Conservation (phyloP, 1,140 invertebrate species). For the Pantala flavescens region DNA sequence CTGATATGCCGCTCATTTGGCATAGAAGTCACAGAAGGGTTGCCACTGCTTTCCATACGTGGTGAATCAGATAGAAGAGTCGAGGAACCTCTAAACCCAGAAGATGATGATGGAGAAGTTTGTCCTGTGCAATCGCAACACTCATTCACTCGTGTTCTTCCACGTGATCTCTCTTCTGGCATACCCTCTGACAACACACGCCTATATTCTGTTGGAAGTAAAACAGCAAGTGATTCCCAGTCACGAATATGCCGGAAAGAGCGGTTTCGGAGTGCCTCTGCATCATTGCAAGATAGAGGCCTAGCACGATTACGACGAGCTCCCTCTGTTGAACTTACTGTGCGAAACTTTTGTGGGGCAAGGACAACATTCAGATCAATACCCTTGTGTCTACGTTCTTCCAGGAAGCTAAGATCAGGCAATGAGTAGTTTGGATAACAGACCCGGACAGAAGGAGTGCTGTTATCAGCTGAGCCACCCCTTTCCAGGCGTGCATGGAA, state of each 20-base stretch:
- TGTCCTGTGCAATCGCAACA: not conserved
- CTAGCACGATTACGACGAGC: constrained; percentile 37
- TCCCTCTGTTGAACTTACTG: constrained; percentile 17
- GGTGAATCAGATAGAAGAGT: constrained; percentile 68
- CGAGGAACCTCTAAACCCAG: constrained; percentile 73
- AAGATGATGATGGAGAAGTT: constrained; percentile 41
- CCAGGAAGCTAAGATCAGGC: constrained; percentile 77
- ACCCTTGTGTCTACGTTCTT: constrained; percentile 40
- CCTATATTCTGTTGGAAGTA: constrained; percentile 70
- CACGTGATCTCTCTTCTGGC: constrained; percentile 19
- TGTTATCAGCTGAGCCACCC: constrained; percentile 14
- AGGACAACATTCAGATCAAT: constrained; percentile 47
- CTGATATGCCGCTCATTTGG: constrained; percentile 64
- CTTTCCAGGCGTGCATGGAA: constrained; percentile 12
- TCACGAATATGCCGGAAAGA: constrained; percentile 75
- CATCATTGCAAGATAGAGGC: constrained; percentile 74
- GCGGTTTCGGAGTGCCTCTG: constrained; percentile 65
- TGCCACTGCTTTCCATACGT: constrained; percentile 45
- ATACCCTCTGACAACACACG: constrained; percentile 39
- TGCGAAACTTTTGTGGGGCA: constrained; percentile 38
- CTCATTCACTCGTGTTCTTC: not conserved
- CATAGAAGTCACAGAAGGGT: constrained; percentile 44
- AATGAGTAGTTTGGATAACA: constrained; percentile 86
- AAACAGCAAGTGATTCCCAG: constrained; percentile 80
- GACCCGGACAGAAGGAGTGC: constrained; percentile 59